Evolutionary conservation across 2,888 invertebrate species (phyloP).

Genomic region (Lamproptera curius): DNA sequence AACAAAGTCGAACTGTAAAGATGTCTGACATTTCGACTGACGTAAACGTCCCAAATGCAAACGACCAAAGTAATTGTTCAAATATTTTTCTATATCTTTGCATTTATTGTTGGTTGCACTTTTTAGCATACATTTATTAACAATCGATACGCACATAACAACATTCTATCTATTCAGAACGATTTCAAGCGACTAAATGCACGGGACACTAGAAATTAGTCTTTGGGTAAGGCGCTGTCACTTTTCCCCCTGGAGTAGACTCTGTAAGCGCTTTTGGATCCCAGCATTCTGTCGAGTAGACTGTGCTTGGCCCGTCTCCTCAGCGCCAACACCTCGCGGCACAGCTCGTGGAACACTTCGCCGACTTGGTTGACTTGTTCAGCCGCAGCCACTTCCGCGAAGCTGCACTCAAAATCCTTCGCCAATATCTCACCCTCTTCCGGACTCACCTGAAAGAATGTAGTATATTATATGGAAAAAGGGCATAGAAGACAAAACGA

Average conservation of each 20-base stretch:
- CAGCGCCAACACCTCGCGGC: conserved; percentile 87
- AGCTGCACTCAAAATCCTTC: conserved; percentile 92
- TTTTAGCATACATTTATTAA: too few species aligned
- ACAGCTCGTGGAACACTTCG: conserved; percentile 90
- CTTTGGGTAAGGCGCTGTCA: conserved; percentile 92
- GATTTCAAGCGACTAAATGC: conserved; percentile 26
- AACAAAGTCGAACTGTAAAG: too few species aligned
- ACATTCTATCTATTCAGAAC: too few species aligned
- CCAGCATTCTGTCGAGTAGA: conserved; percentile 89
- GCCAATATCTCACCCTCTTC: conserved; percentile 94
- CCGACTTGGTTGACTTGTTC: conserved; percentile 92
- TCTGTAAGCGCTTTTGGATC: conserved; percentile 83
- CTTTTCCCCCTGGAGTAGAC: conserved; percentile 92
- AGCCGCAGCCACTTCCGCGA: conserved; percentile 92
- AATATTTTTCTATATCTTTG: too few species aligned
- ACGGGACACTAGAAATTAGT: conserved; percentile 57
- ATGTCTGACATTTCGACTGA: too few species aligned
- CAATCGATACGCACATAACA: too few species aligned
- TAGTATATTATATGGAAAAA: too few species aligned
- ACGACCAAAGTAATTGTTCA: too few species aligned
- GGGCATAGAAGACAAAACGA: too few species aligned
- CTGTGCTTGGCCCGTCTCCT: conserved; percentile 92
- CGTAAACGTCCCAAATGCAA: too few species aligned
- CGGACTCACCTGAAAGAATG: conserved; percentile 79
- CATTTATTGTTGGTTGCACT: too few species aligned